Percentiles rank a stretch among this genome's conserved stretches.
These are phyloP conservation scores for Eunapius fragilis DNA, from an alignment of 37 sponge, comb jelly and placozoan genomes.

Conservation along the genomic window DNA sequence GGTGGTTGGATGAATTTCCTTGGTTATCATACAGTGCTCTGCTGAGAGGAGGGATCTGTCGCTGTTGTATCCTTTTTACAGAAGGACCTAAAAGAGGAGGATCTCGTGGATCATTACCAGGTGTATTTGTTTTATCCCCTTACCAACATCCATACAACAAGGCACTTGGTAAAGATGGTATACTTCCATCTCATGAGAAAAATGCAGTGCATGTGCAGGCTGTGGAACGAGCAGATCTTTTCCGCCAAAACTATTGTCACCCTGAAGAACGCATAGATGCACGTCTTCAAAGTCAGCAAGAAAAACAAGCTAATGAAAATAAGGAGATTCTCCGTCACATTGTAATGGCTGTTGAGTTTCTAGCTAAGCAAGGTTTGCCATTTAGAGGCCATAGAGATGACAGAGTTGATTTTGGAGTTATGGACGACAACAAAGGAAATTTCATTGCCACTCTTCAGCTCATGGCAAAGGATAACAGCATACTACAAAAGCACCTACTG, in stretches of 20 bases:
- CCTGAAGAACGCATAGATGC: slow-evolving; percentile 26
- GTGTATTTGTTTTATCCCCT: too few species aligned
- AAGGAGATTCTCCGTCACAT: slow-evolving; percentile 32
- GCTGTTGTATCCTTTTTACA: too few species aligned
- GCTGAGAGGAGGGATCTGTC: too few species aligned
- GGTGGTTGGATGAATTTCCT: too few species aligned
- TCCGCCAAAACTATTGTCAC: slow-evolving; percentile 1
- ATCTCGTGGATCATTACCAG: too few species aligned
- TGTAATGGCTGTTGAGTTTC: slow-evolving; percentile 49
- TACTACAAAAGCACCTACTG: slow-evolving; percentile 36
- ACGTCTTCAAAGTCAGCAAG: slow-evolving; percentile 6
- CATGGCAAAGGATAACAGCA: slow-evolving; percentile 21
- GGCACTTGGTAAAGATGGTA: too few species aligned
- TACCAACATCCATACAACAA: too few species aligned
- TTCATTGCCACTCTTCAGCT: slow-evolving; percentile 47
- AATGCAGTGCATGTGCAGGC: slow-evolving; percentile 18
- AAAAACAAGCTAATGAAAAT: slow-evolving; percentile 42
- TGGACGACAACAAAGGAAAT: too few species aligned
- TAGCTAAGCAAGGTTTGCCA: slow-evolving; percentile 68
- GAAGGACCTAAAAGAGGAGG: too few species aligned
- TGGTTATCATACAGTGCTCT: too few species aligned
- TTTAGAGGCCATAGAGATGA: slow-evolving; percentile 60
- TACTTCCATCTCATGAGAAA: not conserved
- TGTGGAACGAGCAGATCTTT: slow-evolving; percentile 20
- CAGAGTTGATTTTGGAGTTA: slow-evolving; percentile 43